Base-by-base conservation (phyloP, 1,140 invertebrate species). In the Cepaea nemoralis region DNA sequence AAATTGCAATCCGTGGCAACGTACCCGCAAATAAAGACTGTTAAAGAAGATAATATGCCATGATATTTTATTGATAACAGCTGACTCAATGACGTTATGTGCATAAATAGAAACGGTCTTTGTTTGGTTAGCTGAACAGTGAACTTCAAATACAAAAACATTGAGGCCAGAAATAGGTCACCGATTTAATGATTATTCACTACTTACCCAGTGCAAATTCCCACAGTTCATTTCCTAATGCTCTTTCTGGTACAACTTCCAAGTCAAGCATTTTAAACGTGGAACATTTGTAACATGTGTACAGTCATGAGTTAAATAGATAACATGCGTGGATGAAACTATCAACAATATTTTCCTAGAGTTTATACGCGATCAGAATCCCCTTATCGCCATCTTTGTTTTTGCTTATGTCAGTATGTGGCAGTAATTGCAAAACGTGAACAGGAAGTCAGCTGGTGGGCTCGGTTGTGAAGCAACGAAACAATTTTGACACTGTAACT, bases 151-250 rank as follows among this genome's bases (percentile, higher is more conserved):
- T n/a, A 66, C 8, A 22, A 40, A 27, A 78, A 78, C 33, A 8
- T 24, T 6, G 31, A 63, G 27, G 35, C 42, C 8, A 50, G n/a
- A 69, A 33, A 70, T 70, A 35, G 67, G 35, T 45, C 24, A 42
- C 27, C 24, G 33, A 48, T 42, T 40, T 48, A 16, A 40, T 66
- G 63, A 83, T 27, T n/a, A n/a, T 55, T 59, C 16, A 75, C 89
- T 85, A 93, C 95, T 95, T 93, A 96, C 97, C 97, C 93, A 99
- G 93, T 92, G 98, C 95, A 93, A 99, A 97, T 93, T 98, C 97
- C 97, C 97, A 98, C 93, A 97, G 95, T 92, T 98, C 97, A 92
- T 96, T 97, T 92, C 97, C 96, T 90, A 99, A 94, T 86, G 97
- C 98, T 91, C 96, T 94, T 93, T 98, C 97, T 83, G 97, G 97